phyloP scores from a whole-genome alignment of 2,888 invertebrate genomes.

The Eupelmus urozonus region DNA sequence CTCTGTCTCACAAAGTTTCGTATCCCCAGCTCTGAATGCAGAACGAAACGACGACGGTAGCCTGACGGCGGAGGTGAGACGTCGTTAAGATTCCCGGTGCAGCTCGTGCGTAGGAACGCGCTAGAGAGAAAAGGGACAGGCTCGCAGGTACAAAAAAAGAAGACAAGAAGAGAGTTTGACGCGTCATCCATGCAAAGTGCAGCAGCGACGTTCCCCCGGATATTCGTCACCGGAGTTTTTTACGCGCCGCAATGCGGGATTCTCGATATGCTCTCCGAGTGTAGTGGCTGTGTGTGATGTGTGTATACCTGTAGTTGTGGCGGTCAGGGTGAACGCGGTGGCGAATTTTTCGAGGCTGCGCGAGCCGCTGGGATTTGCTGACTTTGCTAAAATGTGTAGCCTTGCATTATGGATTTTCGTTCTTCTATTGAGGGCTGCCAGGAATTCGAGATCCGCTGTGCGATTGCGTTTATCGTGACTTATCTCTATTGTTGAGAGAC shows the following conservation, averaged over 20 bases:
- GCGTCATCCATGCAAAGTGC: constrained; percentile 41
- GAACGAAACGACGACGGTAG: not conserved
- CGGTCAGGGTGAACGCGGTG: not conserved
- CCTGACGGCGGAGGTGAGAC: constrained; percentile 41
- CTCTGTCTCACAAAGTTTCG: not conserved
- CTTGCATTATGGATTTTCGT: not conserved
- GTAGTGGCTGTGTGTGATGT: not conserved
- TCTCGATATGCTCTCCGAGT: not conserved
- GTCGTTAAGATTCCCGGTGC: constrained; percentile 65
- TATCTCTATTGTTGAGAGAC: too few relatives aligned
- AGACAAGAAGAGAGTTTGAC: constrained; percentile 18
- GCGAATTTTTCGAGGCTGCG: not conserved
- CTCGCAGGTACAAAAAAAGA: not conserved
- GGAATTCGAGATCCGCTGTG: too few relatives aligned
- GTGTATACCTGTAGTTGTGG: not conserved
- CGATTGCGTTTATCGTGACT: too few relatives aligned
- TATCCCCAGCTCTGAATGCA: constrained; percentile 16
- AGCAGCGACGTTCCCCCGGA: constrained; percentile 32
- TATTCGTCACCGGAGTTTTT: constrained; percentile 45
- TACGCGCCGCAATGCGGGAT: constrained; percentile 41
- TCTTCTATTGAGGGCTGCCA: not conserved
- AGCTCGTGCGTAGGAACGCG: constrained; percentile 55
- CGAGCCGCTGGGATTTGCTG: not conserved
- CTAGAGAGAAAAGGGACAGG: constrained; percentile 18
- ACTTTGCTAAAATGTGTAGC: not conserved